phyloP scores from a whole-genome alignment of 2,113 vertebrate species.

The Sinocyclocheilus anshuiensis region DNA sequence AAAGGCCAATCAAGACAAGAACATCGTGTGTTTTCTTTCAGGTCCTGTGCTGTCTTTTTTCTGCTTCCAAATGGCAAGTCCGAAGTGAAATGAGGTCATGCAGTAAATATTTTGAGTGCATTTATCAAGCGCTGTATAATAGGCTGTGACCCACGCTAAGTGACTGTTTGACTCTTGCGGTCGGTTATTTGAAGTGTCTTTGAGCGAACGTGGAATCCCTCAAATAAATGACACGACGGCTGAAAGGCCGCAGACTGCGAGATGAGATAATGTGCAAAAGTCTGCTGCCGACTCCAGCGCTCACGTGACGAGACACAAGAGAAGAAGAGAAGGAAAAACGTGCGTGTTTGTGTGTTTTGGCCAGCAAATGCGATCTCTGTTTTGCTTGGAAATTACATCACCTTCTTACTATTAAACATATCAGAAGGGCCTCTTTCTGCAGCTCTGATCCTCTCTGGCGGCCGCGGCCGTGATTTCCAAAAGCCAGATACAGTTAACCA shows the following conservation, averaged over 20 bases:
- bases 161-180: constrained; percentile 31
- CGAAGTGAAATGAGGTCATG: constrained; percentile 26
- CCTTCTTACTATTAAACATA: constrained; percentile 73
- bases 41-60: constrained; percentile 26
- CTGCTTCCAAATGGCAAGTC: constrained; percentile 36
- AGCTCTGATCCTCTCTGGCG: constrained; percentile 55
- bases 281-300: constrained; percentile 43
- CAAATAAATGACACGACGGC: constrained; percentile 28
- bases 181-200: constrained; percentile 32
- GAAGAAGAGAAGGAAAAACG: constrained; percentile 64
- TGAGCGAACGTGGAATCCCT: constrained; percentile 47
- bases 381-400: constrained; percentile 77
- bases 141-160: neutral
- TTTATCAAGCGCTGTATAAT: constrained; percentile 23
- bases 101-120: constrained; percentile 28
- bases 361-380: constrained; percentile 72
- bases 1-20: neutral
- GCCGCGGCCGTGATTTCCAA: constrained; percentile 62
- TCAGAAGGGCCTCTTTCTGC: constrained; percentile 72
- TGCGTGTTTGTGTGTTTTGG: constrained; percentile 55
- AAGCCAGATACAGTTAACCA: constrained; percentile 50
- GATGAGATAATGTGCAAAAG: constrained; percentile 69
- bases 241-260: neutral
- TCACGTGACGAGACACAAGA: constrained; percentile 66
- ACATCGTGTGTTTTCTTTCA: constrained; percentile 12